A percentile compares a stretch with the other conserved stretches of the same genome.
These are phyloP conservation scores for Smutsia temminckii DNA, from an alignment of 2,797 vertebrate genomes.

Conservation along the genomic window DNA sequence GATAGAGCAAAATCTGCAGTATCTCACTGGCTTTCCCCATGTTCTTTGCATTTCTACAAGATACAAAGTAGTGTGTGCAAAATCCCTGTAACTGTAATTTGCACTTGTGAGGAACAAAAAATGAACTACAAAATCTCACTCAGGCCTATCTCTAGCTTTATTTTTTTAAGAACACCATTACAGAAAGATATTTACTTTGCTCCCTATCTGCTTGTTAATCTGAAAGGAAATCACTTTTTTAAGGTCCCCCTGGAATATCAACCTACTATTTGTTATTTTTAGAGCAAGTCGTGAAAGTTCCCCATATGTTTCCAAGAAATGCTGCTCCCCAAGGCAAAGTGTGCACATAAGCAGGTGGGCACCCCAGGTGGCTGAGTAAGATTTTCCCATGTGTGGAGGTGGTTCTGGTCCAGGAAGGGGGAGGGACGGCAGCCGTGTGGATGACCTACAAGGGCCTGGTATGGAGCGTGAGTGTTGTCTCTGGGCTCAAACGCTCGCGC, in stretches of 20 bases:
- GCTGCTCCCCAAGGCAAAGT: not conserved
- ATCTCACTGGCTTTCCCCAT: not conserved
- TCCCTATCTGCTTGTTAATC: not conserved
- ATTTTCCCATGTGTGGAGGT: not conserved
- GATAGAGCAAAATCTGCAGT: not conserved
- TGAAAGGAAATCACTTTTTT: not conserved
- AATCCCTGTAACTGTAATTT: not conserved
- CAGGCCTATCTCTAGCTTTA: not conserved
- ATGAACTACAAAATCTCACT: not conserved
- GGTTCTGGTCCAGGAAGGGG: not conserved
- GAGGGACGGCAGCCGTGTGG: fast-evolving
- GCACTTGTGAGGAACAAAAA: not conserved
- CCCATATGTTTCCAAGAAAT: not conserved
- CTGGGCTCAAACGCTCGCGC: not conserved
- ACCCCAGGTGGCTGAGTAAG: not conserved
- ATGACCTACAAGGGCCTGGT: fast-evolving
- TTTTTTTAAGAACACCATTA: not conserved
- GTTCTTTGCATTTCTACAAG: not conserved
- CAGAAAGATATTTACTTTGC: not conserved
- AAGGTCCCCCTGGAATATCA: not conserved
- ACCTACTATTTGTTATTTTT: not conserved
- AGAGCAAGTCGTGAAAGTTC: not conserved
- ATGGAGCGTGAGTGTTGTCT: fast-evolving
- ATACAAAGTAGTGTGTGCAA: not conserved
- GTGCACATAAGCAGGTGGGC: not conserved